Base-by-base conservation (phyloP, 1,140 invertebrate species). In the Sarcophaga peregrina region DNA sequence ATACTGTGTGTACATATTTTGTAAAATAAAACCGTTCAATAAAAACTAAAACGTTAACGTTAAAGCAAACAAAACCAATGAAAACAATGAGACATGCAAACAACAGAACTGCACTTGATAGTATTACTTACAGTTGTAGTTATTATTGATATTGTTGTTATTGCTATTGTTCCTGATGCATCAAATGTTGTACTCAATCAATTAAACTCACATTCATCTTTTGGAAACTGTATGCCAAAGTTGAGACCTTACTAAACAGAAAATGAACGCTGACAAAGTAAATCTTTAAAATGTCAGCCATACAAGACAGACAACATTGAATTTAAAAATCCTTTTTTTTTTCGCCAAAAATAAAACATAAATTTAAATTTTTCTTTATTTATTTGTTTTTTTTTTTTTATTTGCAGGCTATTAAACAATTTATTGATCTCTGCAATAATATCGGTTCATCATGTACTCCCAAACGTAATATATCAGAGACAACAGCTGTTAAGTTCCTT, bases 401-500 rank as follows among this genome's bases (percentile, higher is more conserved):
- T 37, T 88, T 84, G 0, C 81, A 90, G 90, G 89, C 90, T 86
- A 85, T 90, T 75, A 89, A 90, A 87, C 89, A 90, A 90, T 90
- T 90, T 83, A 90, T 90, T 86, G 88, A 89, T 86, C 87, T 90
- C 85, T 89, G 90, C 85, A 90, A 90, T 84, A 86, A 87, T 85
- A 84, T 90, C 58, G 85, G 88, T 84, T 84, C 85, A 54, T 86
- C 88, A 81, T 88, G 85, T 83, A 86, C 68, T 58, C 80, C 84
- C 13, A 84, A 85, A 52, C 85, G 87, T 68, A 85, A 93, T 74
- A 92, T 96, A 13, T 94, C 94, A 72, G 94, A 94, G 92, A 94
- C 94, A 50, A 96, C 96, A 8, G 98, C 97, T n/a, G 93, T 98
- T 76, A 98, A 98, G 91, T 99, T 99, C 92, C 92, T 99, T 85